Base-by-base conservation (phyloP, 2,888 invertebrate species). In the Cetonia aurata region DNA sequence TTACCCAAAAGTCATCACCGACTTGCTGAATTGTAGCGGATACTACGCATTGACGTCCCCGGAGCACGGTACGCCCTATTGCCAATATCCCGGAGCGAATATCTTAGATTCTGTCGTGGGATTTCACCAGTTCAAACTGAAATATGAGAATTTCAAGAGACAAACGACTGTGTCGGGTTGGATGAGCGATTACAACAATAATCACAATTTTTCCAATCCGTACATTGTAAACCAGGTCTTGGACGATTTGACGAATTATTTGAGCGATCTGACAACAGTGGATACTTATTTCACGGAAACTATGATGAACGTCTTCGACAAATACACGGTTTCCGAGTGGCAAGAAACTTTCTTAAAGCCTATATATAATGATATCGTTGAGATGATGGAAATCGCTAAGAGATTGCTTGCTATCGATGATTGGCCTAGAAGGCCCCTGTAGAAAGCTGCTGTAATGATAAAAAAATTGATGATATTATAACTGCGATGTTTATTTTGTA, bases 161-260 rank as follows among this genome's bases (percentile, higher is more conserved):
- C 79, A 81, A 72, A 80, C 81, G 0, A 72, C 77, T 56, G 77
- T 81, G 0, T 76, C 75, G 59, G 77, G 90, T 17, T 92, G 92
- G 92, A 86, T 93, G 85, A 90, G 88, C 56, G 87, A 88, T 55
- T 92, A 90, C 80, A 91, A 92, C 80, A 85, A 90, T n/a, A 83
- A 87, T 12, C 87, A 89, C 77, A 87, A 88, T 76, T 92, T 89
- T 80, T 89, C 90, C 42, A 91, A 90, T 74, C 89, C 91, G 0
- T 79, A 87, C 50, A 87, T 91, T 59, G 86, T 92, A 0, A 88
- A 88, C 69, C 87, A 89, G 55, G 81, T 88, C 42, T 87, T 87
- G 69, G 80, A 79, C 41, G 86, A 87, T 67, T 85, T 88, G 72
- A 82, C 86, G 67, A 82, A 86, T 77, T 83, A 91, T 72, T 85